Evolutionary conservation across 2,113 vertebrate genomes (phyloP).

Genomic region (Lycocorax pyrrhopterus): DNA sequence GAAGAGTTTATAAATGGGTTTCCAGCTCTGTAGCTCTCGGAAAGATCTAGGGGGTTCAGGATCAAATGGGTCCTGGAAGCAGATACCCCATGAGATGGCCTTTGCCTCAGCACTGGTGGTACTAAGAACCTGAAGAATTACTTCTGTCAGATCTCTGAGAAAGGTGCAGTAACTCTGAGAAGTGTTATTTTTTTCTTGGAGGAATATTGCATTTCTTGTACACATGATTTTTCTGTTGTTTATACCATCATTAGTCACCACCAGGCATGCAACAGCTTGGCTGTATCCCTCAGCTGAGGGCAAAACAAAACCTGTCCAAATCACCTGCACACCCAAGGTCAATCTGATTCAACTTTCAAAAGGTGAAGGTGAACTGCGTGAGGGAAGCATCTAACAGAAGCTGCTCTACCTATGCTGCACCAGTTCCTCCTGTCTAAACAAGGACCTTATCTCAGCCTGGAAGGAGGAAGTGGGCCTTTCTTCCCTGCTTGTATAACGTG

Average conservation of each 20-base stretch:
- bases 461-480: neutral
- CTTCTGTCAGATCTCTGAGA: neutral
- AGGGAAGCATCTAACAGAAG: neutral
- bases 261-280: neutral
- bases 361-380: neutral
- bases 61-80: neutral
- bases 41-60: neutral
- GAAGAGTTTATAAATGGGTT: neutral
- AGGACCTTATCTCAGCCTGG: neutral
- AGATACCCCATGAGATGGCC: neutral
- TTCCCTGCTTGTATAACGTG: neutral
- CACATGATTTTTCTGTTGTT: neutral
- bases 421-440: neutral
- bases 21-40: neutral
- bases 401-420: neutral
- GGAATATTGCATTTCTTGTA: neutral
- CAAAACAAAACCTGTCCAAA: neutral
- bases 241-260: neutral
- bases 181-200: neutral
- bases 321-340: neutral
- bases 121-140: neutral
- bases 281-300: neutral
- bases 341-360: neutral
- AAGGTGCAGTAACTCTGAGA: neutral
- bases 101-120: neutral